Evolutionary conservation across 2,797 vertebrate species (phyloP), one percentile per base, ranked within the genome.

Genomic region (Calcarius lapponicus): DNA sequence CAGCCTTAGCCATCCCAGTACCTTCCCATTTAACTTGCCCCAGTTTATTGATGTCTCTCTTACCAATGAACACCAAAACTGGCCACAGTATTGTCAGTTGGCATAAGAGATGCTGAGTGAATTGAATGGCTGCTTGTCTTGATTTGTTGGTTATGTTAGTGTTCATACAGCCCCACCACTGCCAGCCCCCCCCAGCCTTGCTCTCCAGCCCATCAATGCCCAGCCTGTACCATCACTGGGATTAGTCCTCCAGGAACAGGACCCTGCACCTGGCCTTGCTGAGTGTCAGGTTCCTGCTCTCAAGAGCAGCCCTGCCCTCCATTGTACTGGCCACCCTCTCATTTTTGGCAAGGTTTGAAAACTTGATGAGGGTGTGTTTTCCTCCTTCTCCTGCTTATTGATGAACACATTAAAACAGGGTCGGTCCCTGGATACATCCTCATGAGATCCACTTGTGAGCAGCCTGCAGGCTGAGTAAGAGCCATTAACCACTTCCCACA

Each of bases 81-180:
- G 36, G 43, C 25, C 36, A 9, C 2, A 1, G 7, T 28, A 7
- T 62, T 78, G 25, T 26, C 3, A 3, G 1, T 11, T 47, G 26
- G 5, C 11, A 5, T 40, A 36, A 47, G 31, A 64, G 56, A 21
- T 9, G 17, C 17, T 38, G 48, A 45, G 14, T 58, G 80, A 82
- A 47, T 10, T 11, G 24, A 36, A 36, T 58, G 47, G 34, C 51
- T 13, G 3, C 31, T 81, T 92, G 36, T 18, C 17, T 64, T 9
- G 2, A 26, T 45, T 26, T 83, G 2, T 47, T 80, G 18, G 31
- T 42, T 9, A 7, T 73, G 6, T 64, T 32, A 7, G 16, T 50
- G 18, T 75, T 87, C 45, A 3, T 36, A 26, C 8, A 81, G 13
- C 10, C 19, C 14, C 22, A 79, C 4, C 18, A 22, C 24, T 69